phyloP scores from a whole-genome alignment of 2,888 invertebrate species.

The Ecliptopera silaceata region DNA sequence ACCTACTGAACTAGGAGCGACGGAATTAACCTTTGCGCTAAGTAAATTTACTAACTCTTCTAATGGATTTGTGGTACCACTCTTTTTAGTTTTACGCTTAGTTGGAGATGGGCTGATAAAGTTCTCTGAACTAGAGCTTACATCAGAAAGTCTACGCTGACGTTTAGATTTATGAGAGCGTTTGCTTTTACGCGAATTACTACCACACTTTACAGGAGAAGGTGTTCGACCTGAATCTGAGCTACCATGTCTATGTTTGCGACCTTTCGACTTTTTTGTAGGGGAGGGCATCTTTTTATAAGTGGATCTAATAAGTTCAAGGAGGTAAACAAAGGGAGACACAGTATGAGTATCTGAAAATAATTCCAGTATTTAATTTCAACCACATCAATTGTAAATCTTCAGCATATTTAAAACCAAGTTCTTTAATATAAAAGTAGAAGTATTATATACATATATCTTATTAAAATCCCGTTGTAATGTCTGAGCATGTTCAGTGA shows the following conservation, averaged over 20 bases:
- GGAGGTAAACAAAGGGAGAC: background rate
- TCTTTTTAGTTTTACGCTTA: background rate
- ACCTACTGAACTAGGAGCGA: background rate
- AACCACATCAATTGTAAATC: too few species aligned
- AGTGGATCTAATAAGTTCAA: background rate
- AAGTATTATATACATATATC: too few species aligned
- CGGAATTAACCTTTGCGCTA: background rate
- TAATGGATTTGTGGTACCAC: too few species aligned
- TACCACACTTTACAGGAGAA: background rate
- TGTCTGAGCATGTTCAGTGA: too few species aligned
- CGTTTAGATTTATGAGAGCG: background rate
- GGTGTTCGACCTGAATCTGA: background rate
- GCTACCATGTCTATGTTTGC: background rate
- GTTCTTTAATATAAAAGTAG: too few species aligned
- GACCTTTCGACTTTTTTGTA: background rate
- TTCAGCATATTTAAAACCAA: too few species aligned
- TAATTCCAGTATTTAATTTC: too few species aligned
- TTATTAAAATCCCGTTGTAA: too few species aligned
- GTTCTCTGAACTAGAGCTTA: background rate
- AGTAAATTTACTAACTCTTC: background rate
- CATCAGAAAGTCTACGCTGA: background rate
- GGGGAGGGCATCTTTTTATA: background rate
- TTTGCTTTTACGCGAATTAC: background rate
- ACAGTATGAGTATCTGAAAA: background rate
- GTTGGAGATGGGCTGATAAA: background rate